Percentiles rank a stretch among this genome's conserved stretches.
Evolutionary conservation across 2,888 invertebrate genomes (phyloP).

Genomic region (Dryomyza anilis): DNA sequence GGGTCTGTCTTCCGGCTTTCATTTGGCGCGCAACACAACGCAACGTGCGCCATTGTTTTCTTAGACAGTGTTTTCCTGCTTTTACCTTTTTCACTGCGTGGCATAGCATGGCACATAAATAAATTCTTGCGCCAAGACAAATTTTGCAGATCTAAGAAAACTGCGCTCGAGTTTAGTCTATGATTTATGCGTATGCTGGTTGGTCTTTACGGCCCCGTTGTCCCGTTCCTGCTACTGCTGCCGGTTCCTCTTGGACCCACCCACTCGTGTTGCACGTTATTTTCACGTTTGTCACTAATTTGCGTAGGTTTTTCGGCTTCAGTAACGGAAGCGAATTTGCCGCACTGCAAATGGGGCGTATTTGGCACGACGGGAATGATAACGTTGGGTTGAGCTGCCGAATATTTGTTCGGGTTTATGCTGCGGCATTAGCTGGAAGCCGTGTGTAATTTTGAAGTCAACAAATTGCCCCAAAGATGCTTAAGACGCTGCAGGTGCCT

Average conservation of each 20-base stretch:
- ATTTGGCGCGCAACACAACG: slow-evolving; percentile 33
- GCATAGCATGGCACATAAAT: slow-evolving; percentile 36
- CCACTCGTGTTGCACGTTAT: neutral
- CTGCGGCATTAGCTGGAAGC: neutral
- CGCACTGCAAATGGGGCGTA: slow-evolving; percentile 19
- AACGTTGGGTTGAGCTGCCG: neutral
- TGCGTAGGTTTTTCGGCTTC: slow-evolving; percentile 43
- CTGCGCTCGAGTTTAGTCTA: slow-evolving; percentile 14
- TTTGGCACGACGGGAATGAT: neutral
- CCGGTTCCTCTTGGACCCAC: neutral
- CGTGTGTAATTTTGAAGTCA: slow-evolving; percentile 8
- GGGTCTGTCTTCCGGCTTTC: slow-evolving; percentile 20
- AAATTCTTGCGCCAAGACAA: slow-evolving; percentile 55
- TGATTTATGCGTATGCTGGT: slow-evolving; percentile 31
- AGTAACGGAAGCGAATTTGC: slow-evolving; percentile 21
- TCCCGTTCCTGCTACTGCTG: neutral
- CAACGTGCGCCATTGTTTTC: slow-evolving; percentile 48
- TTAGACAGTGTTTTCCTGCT: slow-evolving; percentile 52
- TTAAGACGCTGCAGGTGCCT: too few relatives aligned
- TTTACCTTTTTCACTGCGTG: slow-evolving; percentile 37
- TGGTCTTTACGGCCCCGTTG: neutral
- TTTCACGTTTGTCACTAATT: slow-evolving; percentile 54
- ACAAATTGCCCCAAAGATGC: neutral
- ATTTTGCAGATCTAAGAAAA: slow-evolving; percentile 51
- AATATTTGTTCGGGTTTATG: too few relatives aligned